Percentiles rank a stretch among this genome's conserved stretches.
Evolutionary conservation across 92 coral and sea anemone species (phyloP).

Genomic region (Chrysogorgia sp.): DNA sequence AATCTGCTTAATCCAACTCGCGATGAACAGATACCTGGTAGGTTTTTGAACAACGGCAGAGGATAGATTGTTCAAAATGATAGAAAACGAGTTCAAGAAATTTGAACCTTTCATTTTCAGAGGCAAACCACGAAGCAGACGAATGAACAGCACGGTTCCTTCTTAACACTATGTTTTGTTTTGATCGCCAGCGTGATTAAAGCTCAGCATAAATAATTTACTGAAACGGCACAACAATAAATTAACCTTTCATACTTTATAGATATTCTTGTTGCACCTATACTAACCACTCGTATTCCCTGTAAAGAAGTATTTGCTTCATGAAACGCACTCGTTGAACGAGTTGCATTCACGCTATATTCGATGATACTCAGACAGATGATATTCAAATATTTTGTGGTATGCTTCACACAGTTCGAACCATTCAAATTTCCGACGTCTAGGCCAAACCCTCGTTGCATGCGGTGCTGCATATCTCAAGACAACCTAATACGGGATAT

Average conservation of each 20-base stretch:
- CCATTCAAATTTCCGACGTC: background rate
- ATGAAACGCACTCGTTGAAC: too few species aligned
- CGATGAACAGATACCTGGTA: background rate
- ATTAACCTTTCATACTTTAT: too few species aligned
- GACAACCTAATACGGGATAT: background rate
- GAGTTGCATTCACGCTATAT: too few species aligned
- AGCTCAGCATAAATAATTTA: background rate
- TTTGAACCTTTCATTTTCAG: background rate
- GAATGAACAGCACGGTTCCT: conserved; percentile 24
- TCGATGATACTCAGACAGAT: conserved; percentile 17
- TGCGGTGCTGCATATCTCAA: background rate
- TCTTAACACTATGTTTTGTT: conserved; percentile 19
- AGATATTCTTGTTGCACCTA: too few species aligned
- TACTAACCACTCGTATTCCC: too few species aligned
- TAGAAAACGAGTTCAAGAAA: background rate
- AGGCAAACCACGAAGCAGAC: background rate
- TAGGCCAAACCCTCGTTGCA: background rate
- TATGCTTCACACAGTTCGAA: conserved; percentile 12
- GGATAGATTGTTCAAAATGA: conserved; percentile 3
- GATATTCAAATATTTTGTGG: conserved; percentile 31
- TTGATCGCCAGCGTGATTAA: conserved; percentile 36
- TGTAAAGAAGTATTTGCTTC: too few species aligned
- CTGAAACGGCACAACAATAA: too few species aligned
- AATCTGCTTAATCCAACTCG: conserved; percentile 45
- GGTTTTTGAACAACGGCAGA: background rate